Evolutionary conservation across 1,140 invertebrate species (phyloP), one percentile per base, ranked within the genome.

Genomic region (Aphaenogaster rudis): DNA sequence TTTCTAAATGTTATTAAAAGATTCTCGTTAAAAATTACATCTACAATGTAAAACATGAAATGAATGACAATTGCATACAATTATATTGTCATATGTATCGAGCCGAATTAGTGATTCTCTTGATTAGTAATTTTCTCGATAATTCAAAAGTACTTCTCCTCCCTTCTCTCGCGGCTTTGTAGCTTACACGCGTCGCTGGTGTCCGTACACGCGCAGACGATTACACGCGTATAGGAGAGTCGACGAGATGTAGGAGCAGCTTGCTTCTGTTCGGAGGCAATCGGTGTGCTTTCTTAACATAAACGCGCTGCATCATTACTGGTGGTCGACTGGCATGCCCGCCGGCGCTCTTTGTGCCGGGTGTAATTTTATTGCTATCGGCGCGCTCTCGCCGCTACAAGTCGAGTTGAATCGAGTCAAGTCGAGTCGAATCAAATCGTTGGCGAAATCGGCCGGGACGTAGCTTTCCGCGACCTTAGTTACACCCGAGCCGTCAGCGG

Each of bases 231-330:
- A 36, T 72, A 57, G 57, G 39, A n/a, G 78, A 90, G 76, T 63
- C 48, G 90, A 86, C 79, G 86, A 89, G 90, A 72, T 74, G 79
- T 86, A 86, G 86, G 86, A 91, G 81, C 86, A 72, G 74, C 59
- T 87, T 76, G 91, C 91, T 92, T 92, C 91, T 90, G 91, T 92
- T 91, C 81, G 71, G 86, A 91, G 90, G 91, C 91, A 90, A 86
- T 72, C 76, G 86, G 86, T 86, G 74, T 85, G 86, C 88, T 86
- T 84, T 74, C 91, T 92, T 91, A 90, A 91, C 86, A 84, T 90
- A 92, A 92, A 91, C 90, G 89, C 88, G 91, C 92, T 86, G 89
- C 91, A 92, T 93, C 90, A 93, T 93, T 93, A 93, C 92, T 74
- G 80, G 39, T 82, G 67, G 66, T 72, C 80, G 79, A 78, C 86